Evolutionary conservation across 2,113 vertebrate genomes (phyloP).

Genomic region (Uropsilus gracilis): DNA sequence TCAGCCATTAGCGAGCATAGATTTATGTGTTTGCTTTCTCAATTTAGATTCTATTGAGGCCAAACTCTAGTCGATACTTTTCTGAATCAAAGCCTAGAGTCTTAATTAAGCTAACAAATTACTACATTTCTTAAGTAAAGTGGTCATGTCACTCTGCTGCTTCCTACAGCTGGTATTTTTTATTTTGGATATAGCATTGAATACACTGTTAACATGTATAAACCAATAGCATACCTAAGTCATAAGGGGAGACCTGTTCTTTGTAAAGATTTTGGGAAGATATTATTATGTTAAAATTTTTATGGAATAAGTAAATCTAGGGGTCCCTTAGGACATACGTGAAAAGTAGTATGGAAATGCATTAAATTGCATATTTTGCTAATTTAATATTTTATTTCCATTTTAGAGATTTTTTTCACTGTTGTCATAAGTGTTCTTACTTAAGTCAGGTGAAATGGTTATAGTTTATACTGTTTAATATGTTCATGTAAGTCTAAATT

Average conservation of each 20-base stretch:
- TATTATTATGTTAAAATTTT: neutral
- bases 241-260: neutral
- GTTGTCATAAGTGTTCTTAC: neutral
- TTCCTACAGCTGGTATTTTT: neutral
- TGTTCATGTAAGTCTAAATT: neutral
- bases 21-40: neutral
- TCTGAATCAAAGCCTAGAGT: neutral
- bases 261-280: neutral
- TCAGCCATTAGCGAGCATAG: neutral
- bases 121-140: neutral
- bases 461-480: neutral
- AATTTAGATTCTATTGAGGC: neutral
- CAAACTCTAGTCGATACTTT: slow-evolving; percentile 9
- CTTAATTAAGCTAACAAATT: slow-evolving; percentile 54
- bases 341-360: neutral
- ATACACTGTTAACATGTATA: neutral
- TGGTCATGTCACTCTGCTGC: neutral
- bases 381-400: neutral
- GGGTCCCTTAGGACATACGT: neutral
- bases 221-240: neutral
- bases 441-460: neutral
- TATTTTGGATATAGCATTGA: neutral
- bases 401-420: neutral
- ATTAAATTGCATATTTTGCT: neutral
- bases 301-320: neutral